These are phyloP conservation scores for Acanthurus tractus DNA, from an alignment of 2,797 vertebrate genomes.

Conservation along the genomic window DNA sequence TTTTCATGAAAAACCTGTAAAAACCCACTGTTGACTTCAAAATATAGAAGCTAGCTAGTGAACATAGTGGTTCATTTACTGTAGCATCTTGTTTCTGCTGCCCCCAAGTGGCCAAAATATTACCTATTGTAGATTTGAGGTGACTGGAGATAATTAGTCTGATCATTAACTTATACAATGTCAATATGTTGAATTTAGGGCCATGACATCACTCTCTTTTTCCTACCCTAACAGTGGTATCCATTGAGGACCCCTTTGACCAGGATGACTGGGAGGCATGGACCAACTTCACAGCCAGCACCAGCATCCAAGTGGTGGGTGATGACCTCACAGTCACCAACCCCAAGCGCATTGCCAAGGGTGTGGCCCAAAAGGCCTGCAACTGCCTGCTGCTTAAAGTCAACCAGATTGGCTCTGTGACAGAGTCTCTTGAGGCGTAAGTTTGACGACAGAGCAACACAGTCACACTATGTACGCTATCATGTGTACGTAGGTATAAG, in stretches of 20 bases:
- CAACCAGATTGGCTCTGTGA: constrained; percentile 98
- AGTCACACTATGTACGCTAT: neutral
- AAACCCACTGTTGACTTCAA: neutral
- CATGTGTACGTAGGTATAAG: neutral
- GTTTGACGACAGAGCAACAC: constrained; percentile 68
- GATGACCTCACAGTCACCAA: constrained; percentile 98
- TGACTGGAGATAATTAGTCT: neutral
- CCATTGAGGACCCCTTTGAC: constrained; percentile 98
- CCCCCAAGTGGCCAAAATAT: constrained; percentile 41
- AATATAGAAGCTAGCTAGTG: neutral
- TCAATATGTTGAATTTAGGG: neutral
- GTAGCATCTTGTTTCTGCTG: constrained; percentile 17
- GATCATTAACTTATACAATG: neutral
- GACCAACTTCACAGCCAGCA: constrained; percentile 92
- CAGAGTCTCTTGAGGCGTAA: constrained; percentile 97
- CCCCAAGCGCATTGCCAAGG: constrained; percentile 95
- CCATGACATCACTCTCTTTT: neutral
- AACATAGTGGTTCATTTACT: neutral
- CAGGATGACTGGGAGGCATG: constrained; percentile 98
- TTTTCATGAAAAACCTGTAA: no score
- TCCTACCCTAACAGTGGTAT: constrained; percentile 88
- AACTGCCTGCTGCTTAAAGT: constrained; percentile 99
- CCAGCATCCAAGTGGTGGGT: constrained; percentile 96
- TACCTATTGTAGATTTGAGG: neutral
- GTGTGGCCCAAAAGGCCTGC: constrained; percentile 91